Evolutionary conservation across 1,140 invertebrate genomes (phyloP), one percentile per base, ranked within the genome.

Genomic region (Laupala kohalensis): DNA sequence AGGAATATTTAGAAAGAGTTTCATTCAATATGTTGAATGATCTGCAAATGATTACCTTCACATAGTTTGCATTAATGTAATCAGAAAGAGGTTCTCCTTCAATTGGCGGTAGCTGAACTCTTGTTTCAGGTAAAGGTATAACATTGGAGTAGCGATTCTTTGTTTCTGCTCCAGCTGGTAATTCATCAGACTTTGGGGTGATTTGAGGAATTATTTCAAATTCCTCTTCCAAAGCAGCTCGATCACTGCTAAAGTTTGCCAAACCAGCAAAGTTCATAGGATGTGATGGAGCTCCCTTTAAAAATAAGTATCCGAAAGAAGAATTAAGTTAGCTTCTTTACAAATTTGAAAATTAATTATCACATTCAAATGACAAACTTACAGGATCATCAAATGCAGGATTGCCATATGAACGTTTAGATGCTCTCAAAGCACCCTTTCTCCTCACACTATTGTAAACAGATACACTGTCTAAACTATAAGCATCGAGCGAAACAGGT

Each of bases 61-160:
- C 88, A 83, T 89, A 93, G 83, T 94, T 95, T 72, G 94, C 95
- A 81, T 97, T 97, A 74, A 97, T 96, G 79, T 96, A 97, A 78
- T 94, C 92, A 30, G 89, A 90, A 73, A 88, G 89, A 6, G 88
- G 86, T 78, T 92, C 90, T 69, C 87, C 88, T 74, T 88, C 87
- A 64, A 88, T 81, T 72, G 82, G 83, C 76, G 85, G 82, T 13
- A 95, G 82, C 28, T 86, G 85, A 2, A 96, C 94, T 75, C 94
- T 86, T 25, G 93, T 95, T 81, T 94, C 92, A 53, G 93, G 93
- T 76, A 95, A 85, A 67, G 95, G 95, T 76, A 96, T 90, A 29
- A 96, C 93, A 82, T 97, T 97, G 63, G 94, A 93, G 82, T 94
- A 97, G 75, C 94, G 87, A 81, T 97, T 97, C 80, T 96, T 96